phyloP scores from a whole-genome alignment of 2,888 invertebrate genomes.

The Odiellus spinosus region DNA sequence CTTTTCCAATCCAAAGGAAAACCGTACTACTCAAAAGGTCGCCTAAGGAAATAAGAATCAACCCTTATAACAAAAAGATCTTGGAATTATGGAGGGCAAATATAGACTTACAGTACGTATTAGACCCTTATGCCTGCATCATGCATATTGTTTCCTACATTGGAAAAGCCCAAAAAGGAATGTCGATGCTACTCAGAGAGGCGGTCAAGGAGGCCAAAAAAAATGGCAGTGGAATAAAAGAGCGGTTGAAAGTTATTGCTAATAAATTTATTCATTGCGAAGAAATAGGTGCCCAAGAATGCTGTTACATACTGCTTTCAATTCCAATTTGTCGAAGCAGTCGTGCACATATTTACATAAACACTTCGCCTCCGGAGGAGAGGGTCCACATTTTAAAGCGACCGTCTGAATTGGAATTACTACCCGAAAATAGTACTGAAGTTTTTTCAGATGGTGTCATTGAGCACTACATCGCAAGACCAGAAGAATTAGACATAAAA shows the following conservation, averaged over 20 bases:
- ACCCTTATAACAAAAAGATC: constrained; percentile 21
- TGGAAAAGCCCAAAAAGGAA: constrained; percentile 13
- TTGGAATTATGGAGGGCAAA: constrained; percentile 24
- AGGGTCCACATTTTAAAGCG: constrained; percentile 22
- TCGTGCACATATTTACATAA: constrained; percentile 17
- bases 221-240: constrained; percentile 20
- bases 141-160: constrained; percentile 23
- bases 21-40: constrained; percentile 20
- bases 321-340: constrained; percentile 19
- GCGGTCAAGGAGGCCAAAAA: constrained; percentile 20
- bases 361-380: constrained; percentile 20
- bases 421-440: constrained; percentile 11
- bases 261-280: constrained; percentile 21
- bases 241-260: constrained; percentile 17
- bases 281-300: constrained; percentile 23
- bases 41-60: constrained; percentile 18
- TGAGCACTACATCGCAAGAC: constrained; percentile 23
- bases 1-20: constrained; percentile 4
- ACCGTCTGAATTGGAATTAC: constrained; percentile 11
- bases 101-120: constrained; percentile 28
- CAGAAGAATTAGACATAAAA: constrained; percentile 18
- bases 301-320: constrained; percentile 19
- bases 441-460: constrained; percentile 14
- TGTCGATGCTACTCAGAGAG: constrained; percentile 14
- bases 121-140: constrained; percentile 25